Percentiles rank a stretch among this genome's conserved stretches.
phyloP scores from a whole-genome alignment of 1,140 invertebrate genomes.

The Tetramorium alpestre region DNA sequence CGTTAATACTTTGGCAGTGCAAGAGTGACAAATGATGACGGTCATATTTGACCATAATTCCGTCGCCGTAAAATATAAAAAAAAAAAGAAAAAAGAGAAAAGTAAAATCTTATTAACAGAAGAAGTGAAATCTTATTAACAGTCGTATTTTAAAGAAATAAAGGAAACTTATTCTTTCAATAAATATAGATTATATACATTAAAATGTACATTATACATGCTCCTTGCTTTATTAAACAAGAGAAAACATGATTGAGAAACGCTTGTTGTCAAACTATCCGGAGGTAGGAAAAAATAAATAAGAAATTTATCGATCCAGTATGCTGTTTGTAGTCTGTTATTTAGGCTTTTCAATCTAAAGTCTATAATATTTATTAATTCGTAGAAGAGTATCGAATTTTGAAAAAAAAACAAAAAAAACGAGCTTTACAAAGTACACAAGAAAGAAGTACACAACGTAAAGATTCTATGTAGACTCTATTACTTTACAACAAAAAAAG shows the following conservation, averaged over 20 bases:
- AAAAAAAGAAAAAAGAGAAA: not conserved
- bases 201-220: slow-evolving; percentile 13
- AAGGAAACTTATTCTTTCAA: not conserved
- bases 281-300: not conserved
- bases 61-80: slow-evolving; percentile 27
- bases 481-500: slow-evolving; percentile 37
- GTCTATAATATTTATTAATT: not conserved
- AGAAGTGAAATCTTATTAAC: not conserved
- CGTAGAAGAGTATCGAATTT: not conserved
- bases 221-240: slow-evolving; percentile 13
- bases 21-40: slow-evolving; percentile 59
- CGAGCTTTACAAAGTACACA: not conserved
- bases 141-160: slow-evolving; percentile 8
- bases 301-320: slow-evolving; percentile 22
- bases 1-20: slow-evolving; percentile 67
- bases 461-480: not conserved
- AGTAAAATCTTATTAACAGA: not conserved
- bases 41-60: slow-evolving; percentile 5
- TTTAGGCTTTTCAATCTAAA: slow-evolving; percentile 16
- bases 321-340: slow-evolving; percentile 24
- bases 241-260: slow-evolving; percentile 36
- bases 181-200: slow-evolving; percentile 42
- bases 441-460: not conserved
- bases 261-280: slow-evolving; percentile 23
- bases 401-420: not conserved